Base-by-base conservation (phyloP, 2,888 invertebrate genomes). In the Synanthedon myopaeformis region DNA sequence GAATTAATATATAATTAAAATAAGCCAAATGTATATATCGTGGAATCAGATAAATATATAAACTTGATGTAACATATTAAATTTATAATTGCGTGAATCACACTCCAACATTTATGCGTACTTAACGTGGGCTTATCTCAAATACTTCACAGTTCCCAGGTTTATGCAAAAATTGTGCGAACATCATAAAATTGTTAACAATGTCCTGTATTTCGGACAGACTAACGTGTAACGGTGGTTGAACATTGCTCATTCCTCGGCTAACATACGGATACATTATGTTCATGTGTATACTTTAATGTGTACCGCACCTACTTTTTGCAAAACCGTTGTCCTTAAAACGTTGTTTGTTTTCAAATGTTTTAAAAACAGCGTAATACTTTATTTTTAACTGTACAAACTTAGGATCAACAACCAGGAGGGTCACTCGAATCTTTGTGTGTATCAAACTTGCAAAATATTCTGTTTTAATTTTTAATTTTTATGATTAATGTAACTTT, bases 271-370 rank as follows among this genome's bases (percentile, higher is more conserved):
- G 60, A 62, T 61, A 56, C 63, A 61, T 57, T 60, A 58, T 60
- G 55, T 60, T 56, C 59, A 59, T 56, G 57, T 59, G 55, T 23
- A 5, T 59, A 60, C 58, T 45, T 45, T 45, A 45, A 45, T 45
- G 45, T 45, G 14, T 14, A 45, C 45, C 45, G 45, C 45, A 59
- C 66, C 65, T 67, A 65, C 68, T 68, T 71, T 54, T 57, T 50
- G 54, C 56, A 57, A 61, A 66, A 66, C 70, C 67, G 70, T 68
- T 67, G 70, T 63, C 65, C 67, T 62, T 64, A 68, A 75, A 72
- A 76, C 76, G 74, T 61, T 74, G 67, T 69, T 70, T 73, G 76
- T 69, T 72, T 78, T 63, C 69, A 65, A 77, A 76, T 75, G 70
- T 63, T 63, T 62, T 56, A 59, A 62, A 62, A 53, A 52, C 49